phyloP scores from a whole-genome alignment of 2,888 invertebrate genomes.

The Augochlorella aurata region DNA sequence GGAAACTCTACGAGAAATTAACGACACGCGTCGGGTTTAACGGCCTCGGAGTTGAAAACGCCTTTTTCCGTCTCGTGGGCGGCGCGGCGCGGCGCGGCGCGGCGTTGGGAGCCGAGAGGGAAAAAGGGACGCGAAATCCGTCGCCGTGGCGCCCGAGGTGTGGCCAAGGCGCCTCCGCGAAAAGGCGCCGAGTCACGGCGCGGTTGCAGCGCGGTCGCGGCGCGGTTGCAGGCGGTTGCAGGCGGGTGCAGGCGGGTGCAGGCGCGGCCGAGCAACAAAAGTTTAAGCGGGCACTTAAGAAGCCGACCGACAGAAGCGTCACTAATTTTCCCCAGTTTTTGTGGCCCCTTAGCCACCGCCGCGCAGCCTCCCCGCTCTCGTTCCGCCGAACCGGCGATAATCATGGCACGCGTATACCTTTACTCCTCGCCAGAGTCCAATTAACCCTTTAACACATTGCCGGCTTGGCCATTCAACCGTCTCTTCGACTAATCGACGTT shows the following conservation, averaged over 20 bases:
- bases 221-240: too few species aligned
- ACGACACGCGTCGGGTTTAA: conserved; percentile 15
- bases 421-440: conserved; percentile 35
- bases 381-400: conserved; percentile 45
- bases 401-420: conserved; percentile 64
- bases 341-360: conserved; percentile 26
- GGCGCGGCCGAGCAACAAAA: conserved; percentile 63
- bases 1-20: conserved; percentile 24
- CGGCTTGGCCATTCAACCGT: not conserved
- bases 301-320: conserved; percentile 68
- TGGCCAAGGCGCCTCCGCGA: conserved; percentile 72
- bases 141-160: conserved; percentile 76
- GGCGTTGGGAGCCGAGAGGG: conserved; percentile 9
- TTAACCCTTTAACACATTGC: conserved; percentile 41
- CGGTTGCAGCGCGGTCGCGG: not conserved
- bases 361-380: conserved; percentile 26
- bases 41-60: conserved; percentile 1
- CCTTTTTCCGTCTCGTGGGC: not conserved
- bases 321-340: conserved; percentile 73
- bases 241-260: too few species aligned
- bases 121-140: conserved; percentile 59
- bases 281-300: conserved; percentile 74
- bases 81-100: not conserved
- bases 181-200: conserved; percentile 69
- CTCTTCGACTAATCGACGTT: not conserved